Conservation (phyloP, 30 jellyfish, hydroid and myxozoan genomes). For the Chrysaora quinquecirrha region DNA sequence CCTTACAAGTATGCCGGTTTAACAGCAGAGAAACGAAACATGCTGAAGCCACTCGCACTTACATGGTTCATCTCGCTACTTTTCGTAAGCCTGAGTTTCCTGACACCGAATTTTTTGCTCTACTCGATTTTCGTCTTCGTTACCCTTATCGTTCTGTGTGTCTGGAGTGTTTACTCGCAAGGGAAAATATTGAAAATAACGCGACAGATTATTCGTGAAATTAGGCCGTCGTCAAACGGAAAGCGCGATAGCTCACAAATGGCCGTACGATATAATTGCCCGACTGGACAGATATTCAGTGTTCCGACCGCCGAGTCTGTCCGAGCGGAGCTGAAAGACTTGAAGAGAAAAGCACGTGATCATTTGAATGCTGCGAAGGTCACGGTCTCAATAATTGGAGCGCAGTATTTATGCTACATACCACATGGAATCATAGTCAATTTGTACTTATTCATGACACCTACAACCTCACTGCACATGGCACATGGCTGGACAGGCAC, state of each 20-base stretch:
- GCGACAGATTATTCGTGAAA: slow-evolving; percentile 60
- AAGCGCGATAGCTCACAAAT: not conserved
- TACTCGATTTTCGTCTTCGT: slow-evolving; percentile 58
- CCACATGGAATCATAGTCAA: slow-evolving; percentile 66
- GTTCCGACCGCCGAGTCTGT: slow-evolving; percentile 51
- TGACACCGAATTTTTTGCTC: slow-evolving; percentile 68
- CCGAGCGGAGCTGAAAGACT: slow-evolving; percentile 43
- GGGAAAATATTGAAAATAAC: slow-evolving; percentile 57
- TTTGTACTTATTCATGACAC: slow-evolving; percentile 37
- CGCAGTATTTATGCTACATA: slow-evolving; percentile 54
- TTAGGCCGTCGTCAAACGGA: slow-evolving; percentile 41
- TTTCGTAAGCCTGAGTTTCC: slow-evolving; percentile 57
- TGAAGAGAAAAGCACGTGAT: slow-evolving; percentile 51
- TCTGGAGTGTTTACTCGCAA: slow-evolving; percentile 68
- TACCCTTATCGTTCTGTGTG: slow-evolving; percentile 44
- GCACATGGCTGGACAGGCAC: slow-evolving; percentile 76
- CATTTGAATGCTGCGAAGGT: slow-evolving; percentile 54
- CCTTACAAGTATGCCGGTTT: slow-evolving; percentile 42
- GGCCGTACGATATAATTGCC: not conserved
- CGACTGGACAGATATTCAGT: not conserved
- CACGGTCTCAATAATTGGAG: slow-evolving; percentile 63
- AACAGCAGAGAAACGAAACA: slow-evolving; percentile 16
- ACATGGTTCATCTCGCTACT: slow-evolving; percentile 55
- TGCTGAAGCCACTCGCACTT: slow-evolving; percentile 7
- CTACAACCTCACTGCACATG: slow-evolving; percentile 67